Conservation (phyloP, 2,113 vertebrate genomes). For the Rana temporaria region DNA sequence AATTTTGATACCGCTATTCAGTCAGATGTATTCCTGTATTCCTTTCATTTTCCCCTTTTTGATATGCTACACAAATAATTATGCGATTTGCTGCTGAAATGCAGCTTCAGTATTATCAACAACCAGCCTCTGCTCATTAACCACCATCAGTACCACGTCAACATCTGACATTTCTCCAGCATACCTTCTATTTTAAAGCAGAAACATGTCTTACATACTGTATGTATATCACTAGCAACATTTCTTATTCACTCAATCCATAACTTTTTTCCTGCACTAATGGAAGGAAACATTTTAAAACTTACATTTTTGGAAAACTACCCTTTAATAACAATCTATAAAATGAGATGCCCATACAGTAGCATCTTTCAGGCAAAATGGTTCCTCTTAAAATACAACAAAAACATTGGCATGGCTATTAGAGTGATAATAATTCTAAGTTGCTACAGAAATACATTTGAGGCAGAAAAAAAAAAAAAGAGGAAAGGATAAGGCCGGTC, state of each 20-base stretch:
- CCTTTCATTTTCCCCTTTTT: constrained; percentile 43
- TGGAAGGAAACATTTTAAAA: background rate
- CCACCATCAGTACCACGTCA: constrained; percentile 39
- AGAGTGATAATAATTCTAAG: too few relatives aligned
- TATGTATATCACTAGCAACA: background rate
- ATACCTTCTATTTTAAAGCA: background rate
- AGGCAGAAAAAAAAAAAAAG: background rate
- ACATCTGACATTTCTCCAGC: constrained; percentile 19
- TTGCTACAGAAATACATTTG: too few relatives aligned
- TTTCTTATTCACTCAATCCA: background rate
- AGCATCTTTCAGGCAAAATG: background rate
- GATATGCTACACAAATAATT: constrained; percentile 46
- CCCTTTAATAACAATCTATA: too few relatives aligned
- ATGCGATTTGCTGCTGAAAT: constrained; percentile 48
- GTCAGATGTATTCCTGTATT: constrained; percentile 20
- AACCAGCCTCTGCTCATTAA: constrained; percentile 47
- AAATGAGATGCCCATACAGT: background rate
- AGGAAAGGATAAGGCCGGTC: too few relatives aligned
- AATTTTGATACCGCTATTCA: constrained; percentile 49
- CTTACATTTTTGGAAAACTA: background rate
- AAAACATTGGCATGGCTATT: too few relatives aligned
- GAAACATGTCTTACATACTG: background rate
- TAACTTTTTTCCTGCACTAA: background rate
- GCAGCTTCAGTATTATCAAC: constrained; percentile 39
- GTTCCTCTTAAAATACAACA: too few relatives aligned